Evolutionary conservation across 1,140 invertebrate genomes (phyloP), one percentile per base, ranked within the genome.

Genomic region (Pseudoatta argentina): DNA sequence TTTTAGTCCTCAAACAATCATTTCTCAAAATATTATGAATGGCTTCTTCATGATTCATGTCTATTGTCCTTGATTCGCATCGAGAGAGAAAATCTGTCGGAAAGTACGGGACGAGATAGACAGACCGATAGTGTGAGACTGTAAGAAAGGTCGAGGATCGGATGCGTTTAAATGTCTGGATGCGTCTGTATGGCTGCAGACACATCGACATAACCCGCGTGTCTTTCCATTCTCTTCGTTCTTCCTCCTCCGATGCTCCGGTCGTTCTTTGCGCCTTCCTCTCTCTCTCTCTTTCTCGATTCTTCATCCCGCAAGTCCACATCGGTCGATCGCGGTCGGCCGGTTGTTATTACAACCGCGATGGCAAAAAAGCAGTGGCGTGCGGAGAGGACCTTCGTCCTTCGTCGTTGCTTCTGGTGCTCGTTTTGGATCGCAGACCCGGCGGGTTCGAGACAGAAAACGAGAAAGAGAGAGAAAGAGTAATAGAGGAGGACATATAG

Each of bases 291-390:
- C 27, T 39, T 34, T 53, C 63, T 69, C 77, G 63, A 79, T 55
- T 79, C n/a, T 53, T 39, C 61, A 24, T 79, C 76, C 59, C 71
- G 18, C 53, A 34, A 61, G 21, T 85, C 73, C 21, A 57, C 55
- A 59, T 85, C 77, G 64, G 55, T 64, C 76, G 55, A 39, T 85
- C 85, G 72, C 39, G 8, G 53, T 72, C 76, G 53, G 71, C 73
- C 85, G 88, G 85, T 87, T 91, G 91, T 91, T 91, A 91, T 91
- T 91, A 92, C 91, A 91, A 90, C 85, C 86, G 83, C 55, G 66
- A 72, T 86, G 77, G 81, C 87, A 83, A 92, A 90, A 91, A 91
- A 89, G 77, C 83, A 27, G 24, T 61, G 18, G 57, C 44, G 76
- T 51, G 53, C 63, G 53, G 61, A 51, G 76, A 90, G 91, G 78